A percentile compares a stretch with the other conserved stretches of the same genome.
Evolutionary conservation across 2,113 vertebrate species (phyloP).

Genomic region (Myotis yumanensis): DNA sequence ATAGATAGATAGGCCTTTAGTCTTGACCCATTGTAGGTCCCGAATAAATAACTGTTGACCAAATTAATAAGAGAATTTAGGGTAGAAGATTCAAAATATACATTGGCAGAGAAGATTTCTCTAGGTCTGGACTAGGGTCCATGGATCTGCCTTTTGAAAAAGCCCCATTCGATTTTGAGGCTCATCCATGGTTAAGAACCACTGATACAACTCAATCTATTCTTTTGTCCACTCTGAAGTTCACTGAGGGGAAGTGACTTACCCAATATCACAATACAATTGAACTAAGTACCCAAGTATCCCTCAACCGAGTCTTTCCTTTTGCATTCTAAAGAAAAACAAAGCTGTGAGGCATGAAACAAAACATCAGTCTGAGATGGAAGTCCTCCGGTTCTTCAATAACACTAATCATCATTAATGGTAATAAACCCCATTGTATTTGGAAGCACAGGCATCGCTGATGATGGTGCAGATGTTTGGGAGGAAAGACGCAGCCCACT

Average conservation of each 20-base stretch:
- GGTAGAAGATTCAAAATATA: not conserved
- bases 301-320: not conserved
- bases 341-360: constrained; percentile 18
- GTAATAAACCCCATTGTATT: constrained; percentile 50
- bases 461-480: constrained; percentile 29
- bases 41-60: not conserved
- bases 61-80: constrained; percentile 26
- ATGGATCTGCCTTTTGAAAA: not conserved
- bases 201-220: not conserved
- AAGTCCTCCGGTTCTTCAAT: not conserved
- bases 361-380: not conserved
- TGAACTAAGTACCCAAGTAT: not conserved
- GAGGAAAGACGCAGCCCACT: not conserved
- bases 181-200: not conserved
- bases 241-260: not conserved
- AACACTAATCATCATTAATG: not conserved
- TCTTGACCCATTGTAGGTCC: not conserved
- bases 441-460: not conserved
- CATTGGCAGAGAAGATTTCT: not conserved
- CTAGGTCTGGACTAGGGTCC: not conserved
- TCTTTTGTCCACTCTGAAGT: not conserved
- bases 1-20: not conserved
- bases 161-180: not conserved
- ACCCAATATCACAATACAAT: not conserved
- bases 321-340: not conserved